Evolutionary conservation across 2,113 vertebrate genomes (phyloP).

Genomic region (Cynopterus brachyotis): DNA sequence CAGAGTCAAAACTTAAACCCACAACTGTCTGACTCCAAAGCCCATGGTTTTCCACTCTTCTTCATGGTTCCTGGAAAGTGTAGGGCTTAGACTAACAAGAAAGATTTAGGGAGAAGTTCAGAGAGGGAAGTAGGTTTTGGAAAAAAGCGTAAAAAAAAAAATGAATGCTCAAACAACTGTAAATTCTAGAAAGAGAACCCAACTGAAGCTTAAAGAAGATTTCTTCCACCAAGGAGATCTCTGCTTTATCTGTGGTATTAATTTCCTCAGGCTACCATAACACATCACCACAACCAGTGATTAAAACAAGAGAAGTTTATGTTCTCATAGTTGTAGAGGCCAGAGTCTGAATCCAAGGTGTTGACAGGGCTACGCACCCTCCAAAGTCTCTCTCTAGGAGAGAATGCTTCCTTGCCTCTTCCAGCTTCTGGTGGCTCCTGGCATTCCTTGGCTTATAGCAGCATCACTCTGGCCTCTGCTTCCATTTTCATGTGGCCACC

Average conservation of each 20-base stretch:
- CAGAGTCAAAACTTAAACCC: neutral
- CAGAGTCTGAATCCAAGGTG: neutral
- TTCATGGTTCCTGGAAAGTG: neutral
- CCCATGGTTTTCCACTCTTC: neutral
- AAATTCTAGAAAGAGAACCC: neutral
- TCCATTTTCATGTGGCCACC: neutral
- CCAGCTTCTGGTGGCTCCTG: neutral
- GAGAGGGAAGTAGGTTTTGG: neutral
- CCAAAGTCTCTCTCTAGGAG: accelerated
- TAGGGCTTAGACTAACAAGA: neutral
- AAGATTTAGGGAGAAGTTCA: neutral
- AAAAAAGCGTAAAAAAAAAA: neutral
- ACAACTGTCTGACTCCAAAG: neutral
- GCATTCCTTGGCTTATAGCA: too few species aligned
- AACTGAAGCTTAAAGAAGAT: neutral
- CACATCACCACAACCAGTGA: neutral
- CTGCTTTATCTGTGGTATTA: neutral
- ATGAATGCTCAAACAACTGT: neutral
- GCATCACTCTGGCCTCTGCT: neutral
- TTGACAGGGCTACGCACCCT: accelerated
- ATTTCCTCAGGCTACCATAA: neutral
- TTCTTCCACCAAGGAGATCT: neutral
- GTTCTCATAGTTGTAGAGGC: neutral
- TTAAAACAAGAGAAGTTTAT: neutral
- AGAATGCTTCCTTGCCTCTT: neutral